phyloP scores from a whole-genome alignment of 2,888 invertebrate species.

The Polymixis lichenea region DNA sequence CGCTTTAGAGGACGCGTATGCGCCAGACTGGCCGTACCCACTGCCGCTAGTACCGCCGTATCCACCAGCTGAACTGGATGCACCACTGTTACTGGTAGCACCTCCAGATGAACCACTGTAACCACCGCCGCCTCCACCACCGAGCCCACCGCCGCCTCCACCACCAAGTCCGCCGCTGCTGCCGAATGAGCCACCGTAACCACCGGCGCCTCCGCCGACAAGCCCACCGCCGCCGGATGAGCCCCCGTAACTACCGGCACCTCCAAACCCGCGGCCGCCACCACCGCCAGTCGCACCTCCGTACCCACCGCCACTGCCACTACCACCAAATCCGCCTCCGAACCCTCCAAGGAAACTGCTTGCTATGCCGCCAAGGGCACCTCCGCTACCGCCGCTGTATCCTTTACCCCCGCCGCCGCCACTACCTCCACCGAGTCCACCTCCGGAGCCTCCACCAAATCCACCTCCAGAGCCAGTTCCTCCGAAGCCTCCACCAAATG shows the following conservation, averaged over 20 bases:
- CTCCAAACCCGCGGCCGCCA: slow-evolving; percentile 7
- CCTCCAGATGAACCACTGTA: slow-evolving; percentile 39
- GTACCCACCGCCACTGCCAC: slow-evolving; percentile 37
- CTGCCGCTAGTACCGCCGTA: slow-evolving; percentile 25
- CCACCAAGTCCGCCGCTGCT: slow-evolving; percentile 16
- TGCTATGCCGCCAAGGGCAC: slow-evolving; percentile 32
- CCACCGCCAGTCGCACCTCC: slow-evolving; percentile 37
- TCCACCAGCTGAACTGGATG: slow-evolving; percentile 30
- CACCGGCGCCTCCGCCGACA: slow-evolving; percentile 41
- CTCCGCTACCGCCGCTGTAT: slow-evolving; percentile 26
- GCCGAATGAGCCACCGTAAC: slow-evolving; percentile 44
- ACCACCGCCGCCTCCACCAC: slow-evolving; percentile 41
- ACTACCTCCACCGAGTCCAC: slow-evolving; percentile 52
- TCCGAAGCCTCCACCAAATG: slow-evolving; percentile 50
- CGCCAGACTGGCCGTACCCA: slow-evolving; percentile 71
- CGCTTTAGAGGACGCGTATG: slow-evolving; percentile 78
- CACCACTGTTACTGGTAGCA: slow-evolving; percentile 7
- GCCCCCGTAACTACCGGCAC: background rate
- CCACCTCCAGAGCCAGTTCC: slow-evolving; percentile 45
- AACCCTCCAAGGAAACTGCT: slow-evolving; percentile 25
- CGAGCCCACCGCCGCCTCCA: slow-evolving; percentile 6
- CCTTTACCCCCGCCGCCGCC: slow-evolving; percentile 54
- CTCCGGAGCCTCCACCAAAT: slow-evolving; percentile 44
- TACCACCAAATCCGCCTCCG: slow-evolving; percentile 35
- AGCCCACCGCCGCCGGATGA: slow-evolving; percentile 12